Evolutionary conservation across 2,888 invertebrate genomes (phyloP).

Genomic region (Chydorus sphaericus): DNA sequence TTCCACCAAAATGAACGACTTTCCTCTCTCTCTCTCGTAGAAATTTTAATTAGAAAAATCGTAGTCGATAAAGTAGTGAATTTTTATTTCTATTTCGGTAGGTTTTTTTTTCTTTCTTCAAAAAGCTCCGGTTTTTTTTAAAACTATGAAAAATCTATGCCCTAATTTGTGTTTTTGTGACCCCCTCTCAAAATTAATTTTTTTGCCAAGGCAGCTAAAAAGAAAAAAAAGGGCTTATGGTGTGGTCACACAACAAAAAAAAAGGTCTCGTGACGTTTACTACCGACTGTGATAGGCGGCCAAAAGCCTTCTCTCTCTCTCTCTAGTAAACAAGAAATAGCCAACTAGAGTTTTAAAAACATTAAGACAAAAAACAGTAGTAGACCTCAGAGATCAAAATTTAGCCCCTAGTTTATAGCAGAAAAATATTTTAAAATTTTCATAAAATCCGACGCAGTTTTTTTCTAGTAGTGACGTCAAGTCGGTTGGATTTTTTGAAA

Average conservation of each 20-base stretch:
- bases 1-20: too few relatives aligned
- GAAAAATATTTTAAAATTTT: neutral
- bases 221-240: neutral
- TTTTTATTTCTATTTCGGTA: too few relatives aligned
- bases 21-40: too few relatives aligned
- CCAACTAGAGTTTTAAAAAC: slow-evolving; percentile 5
- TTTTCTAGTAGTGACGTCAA: too few relatives aligned
- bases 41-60: too few relatives aligned
- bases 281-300: slow-evolving; percentile 14
- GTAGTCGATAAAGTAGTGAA: too few relatives aligned
- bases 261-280: slow-evolving; percentile 11
- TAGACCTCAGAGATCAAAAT: neutral
- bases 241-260: neutral
- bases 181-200: too few relatives aligned
- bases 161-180: too few relatives aligned
- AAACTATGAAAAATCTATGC: too few relatives aligned
- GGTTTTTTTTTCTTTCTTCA: too few relatives aligned
- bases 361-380: neutral
- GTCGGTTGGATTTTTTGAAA: neutral
- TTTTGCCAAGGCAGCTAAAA: neutral
- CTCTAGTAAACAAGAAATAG: slow-evolving; percentile 9
- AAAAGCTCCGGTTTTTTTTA: too few relatives aligned
- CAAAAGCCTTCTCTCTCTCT: slow-evolving; percentile 12
- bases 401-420: neutral
- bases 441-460: neutral